Conservation (phyloP, 2,113 vertebrate genomes). For the Leptobrachium ailaonicum region DNA sequence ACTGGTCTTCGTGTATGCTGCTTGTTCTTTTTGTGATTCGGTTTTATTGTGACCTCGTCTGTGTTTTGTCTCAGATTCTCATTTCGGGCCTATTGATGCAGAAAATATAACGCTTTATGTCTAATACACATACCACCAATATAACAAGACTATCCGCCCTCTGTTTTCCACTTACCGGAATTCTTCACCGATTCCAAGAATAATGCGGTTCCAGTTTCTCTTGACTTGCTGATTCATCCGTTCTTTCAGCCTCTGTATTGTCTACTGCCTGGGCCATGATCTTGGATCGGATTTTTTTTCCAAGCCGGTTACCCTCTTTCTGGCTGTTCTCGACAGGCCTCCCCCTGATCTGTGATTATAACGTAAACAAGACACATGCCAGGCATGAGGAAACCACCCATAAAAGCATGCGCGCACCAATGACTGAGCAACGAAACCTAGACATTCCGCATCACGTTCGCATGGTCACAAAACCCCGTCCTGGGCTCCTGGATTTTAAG, state of each 20-base stretch:
- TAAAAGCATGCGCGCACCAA: neutral
- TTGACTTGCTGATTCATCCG: slow-evolving; percentile 55
- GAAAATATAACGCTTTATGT: neutral
- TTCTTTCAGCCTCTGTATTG: slow-evolving; percentile 38
- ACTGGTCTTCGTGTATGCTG: neutral
- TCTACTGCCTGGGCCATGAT: slow-evolving; percentile 60
- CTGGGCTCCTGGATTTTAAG: no score
- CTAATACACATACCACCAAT: no score
- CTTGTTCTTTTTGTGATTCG: neutral
- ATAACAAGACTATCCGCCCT: neutral
- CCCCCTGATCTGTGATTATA: slow-evolving; percentile 58
- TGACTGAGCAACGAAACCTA: no score
- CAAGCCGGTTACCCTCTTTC: slow-evolving; percentile 71
- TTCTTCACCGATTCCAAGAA: slow-evolving; percentile 59
- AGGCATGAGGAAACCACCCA: neutral
- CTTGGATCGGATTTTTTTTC: slow-evolving; percentile 69
- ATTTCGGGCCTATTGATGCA: slow-evolving; percentile 18
- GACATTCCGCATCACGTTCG: no score
- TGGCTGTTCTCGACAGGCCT: slow-evolving; percentile 70
- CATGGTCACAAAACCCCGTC: slow-evolving; percentile 8
- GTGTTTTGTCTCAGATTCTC: neutral
- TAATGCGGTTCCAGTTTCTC: slow-evolving; percentile 71
- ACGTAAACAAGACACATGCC: neutral
- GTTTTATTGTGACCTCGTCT: neutral
- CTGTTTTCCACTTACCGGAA: slow-evolving; percentile 50